phyloP scores from a whole-genome alignment of 1,140 invertebrate species.

The Cydia fagiglandana region DNA sequence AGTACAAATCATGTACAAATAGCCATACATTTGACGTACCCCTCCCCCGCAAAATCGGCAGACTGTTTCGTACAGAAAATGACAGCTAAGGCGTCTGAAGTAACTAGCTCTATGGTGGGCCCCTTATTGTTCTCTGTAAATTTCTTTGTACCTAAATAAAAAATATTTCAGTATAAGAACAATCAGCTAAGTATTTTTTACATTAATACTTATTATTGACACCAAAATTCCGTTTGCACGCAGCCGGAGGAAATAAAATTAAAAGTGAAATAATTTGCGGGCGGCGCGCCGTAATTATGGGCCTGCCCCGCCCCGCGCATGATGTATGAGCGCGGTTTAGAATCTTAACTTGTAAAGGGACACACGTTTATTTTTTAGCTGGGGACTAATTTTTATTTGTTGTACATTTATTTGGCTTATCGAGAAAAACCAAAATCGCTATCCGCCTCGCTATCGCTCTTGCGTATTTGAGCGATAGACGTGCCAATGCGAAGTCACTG shows the following conservation, averaged over 20 bases:
- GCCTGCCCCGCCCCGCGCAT: constrained; percentile 13
- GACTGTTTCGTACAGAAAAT: too few relatives aligned
- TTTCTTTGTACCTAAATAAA: too few relatives aligned
- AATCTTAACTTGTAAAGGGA: background rate
- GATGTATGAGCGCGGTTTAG: constrained; percentile 7
- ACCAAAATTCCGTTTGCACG: background rate
- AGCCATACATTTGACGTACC: too few relatives aligned
- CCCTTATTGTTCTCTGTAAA: too few relatives aligned
- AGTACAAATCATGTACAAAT: too few relatives aligned
- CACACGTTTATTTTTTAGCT: background rate
- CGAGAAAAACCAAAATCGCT: too few relatives aligned
- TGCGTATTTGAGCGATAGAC: too few relatives aligned
- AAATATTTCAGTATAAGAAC: background rate
- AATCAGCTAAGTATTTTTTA: constrained; percentile 2
- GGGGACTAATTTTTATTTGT: background rate
- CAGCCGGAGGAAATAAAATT: constrained; percentile 15
- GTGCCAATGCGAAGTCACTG: too few relatives aligned
- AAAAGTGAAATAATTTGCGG: constrained; percentile 19
- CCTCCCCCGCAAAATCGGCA: too few relatives aligned
- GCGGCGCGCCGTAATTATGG: constrained; percentile 13
- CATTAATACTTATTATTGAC: constrained; percentile 14
- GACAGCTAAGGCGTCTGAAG: too few relatives aligned
- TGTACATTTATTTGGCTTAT: background rate
- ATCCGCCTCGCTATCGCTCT: too few relatives aligned
- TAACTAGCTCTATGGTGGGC: too few relatives aligned